These are phyloP conservation scores for Heterodera carotae DNA, from an alignment of 1,140 invertebrate genomes.

Conservation along the genomic window DNA sequence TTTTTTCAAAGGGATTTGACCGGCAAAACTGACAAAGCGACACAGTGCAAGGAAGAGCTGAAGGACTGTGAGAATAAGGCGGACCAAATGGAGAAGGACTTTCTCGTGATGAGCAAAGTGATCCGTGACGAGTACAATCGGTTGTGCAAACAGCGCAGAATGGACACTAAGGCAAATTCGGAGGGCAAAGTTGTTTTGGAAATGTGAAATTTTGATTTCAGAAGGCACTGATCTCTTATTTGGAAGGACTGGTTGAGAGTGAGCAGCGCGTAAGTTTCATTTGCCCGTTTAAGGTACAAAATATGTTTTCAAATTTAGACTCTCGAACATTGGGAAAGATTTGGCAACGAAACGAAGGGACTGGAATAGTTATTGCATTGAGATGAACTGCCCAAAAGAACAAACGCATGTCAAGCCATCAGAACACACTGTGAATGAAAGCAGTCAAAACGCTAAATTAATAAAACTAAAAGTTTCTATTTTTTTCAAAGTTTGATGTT, in stretches of 20 bases:
- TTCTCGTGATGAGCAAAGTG: slow-evolving; percentile 78
- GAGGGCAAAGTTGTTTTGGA: too few relatives aligned
- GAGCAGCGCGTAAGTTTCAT: slow-evolving; percentile 81
- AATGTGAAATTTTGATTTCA: neutral
- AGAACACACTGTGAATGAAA: slow-evolving; percentile 1
- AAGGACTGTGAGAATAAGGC: slow-evolving; percentile 89
- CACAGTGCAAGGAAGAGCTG: slow-evolving; percentile 84
- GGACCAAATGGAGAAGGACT: slow-evolving; percentile 81
- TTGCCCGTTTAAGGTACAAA: too few relatives aligned
- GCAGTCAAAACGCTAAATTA: too few relatives aligned
- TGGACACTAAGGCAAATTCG: slow-evolving; percentile 77
- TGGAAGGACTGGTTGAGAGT: slow-evolving; percentile 89
- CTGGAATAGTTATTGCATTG: neutral
- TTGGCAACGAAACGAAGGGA: slow-evolving; percentile 68
- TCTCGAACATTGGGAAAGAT: slow-evolving; percentile 71
- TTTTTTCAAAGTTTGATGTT: too few relatives aligned
- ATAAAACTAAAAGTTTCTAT: too few relatives aligned
- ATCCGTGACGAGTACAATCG: slow-evolving; percentile 93
- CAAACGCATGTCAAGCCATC: too few relatives aligned
- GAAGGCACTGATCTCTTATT: slow-evolving; percentile 79
- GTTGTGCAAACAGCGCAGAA: slow-evolving; percentile 83
- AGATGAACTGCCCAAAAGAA: too few relatives aligned
- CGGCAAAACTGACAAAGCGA: slow-evolving; percentile 76
- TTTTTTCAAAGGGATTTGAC: slow-evolving; percentile 73
- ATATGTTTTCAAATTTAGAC: slow-evolving; percentile 65